Percentiles rank a stretch among this genome's conserved stretches.
Conservation (phyloP, 1,140 invertebrate species). For the Vanessa tameamea region DNA sequence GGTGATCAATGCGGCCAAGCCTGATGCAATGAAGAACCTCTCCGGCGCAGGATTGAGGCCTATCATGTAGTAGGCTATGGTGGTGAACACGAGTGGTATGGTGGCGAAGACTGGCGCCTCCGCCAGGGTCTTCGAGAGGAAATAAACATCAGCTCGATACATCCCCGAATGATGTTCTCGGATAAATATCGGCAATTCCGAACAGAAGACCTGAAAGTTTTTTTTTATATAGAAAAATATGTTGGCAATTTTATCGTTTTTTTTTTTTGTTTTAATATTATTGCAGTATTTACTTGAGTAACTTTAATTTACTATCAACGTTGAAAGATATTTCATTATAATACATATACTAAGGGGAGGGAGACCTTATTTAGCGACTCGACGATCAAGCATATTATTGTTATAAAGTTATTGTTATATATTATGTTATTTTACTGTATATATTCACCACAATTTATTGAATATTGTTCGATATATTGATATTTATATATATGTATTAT, state of each 20-base stretch:
- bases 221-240: not conserved
- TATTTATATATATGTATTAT: too few species aligned
- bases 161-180: slow-evolving; percentile 95
- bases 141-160: slow-evolving; percentile 96
- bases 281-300: too few species aligned
- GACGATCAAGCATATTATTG: too few species aligned
- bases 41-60: slow-evolving; percentile 87
- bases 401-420: too few species aligned
- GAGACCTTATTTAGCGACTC: too few species aligned
- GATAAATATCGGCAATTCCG: slow-evolving; percentile 94
- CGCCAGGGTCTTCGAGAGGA: slow-evolving; percentile 94
- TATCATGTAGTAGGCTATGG: slow-evolving; percentile 93
- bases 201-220: slow-evolving; percentile 91
- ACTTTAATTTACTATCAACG: too few species aligned
- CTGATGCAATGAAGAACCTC: slow-evolving; percentile 88
- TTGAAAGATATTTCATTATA: too few species aligned
- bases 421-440: too few species aligned
- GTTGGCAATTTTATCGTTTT: not conserved
- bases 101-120: slow-evolving; percentile 91
- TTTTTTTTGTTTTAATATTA: not conserved
- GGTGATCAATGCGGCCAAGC: slow-evolving; percentile 90
- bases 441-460: too few species aligned
- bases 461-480: too few species aligned
- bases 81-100: slow-evolving; percentile 91
- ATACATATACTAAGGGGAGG: too few species aligned